Evolutionary conservation across 2,797 vertebrate species (phyloP).

Genomic region (Enteromius mattozi): DNA sequence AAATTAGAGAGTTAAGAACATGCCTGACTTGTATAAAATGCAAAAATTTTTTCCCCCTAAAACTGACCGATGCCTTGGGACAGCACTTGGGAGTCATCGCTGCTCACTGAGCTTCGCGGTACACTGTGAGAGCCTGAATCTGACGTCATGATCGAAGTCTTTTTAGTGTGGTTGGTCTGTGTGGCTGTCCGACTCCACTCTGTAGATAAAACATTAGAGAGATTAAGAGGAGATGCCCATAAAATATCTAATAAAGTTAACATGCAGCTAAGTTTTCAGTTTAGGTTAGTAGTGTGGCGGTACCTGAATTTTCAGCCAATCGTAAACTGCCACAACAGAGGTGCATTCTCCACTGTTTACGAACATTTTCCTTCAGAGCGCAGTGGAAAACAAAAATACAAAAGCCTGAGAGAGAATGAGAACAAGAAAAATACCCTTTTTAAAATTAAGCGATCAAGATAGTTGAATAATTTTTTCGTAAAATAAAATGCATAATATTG

Average conservation of each 20-base stretch:
- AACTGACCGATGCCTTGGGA: conserved; percentile 74
- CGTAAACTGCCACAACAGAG: conserved; percentile 91
- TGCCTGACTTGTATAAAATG: background rate
- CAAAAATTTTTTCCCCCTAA: background rate
- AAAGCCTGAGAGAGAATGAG: conserved; percentile 79
- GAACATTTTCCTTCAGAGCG: conserved; percentile 90
- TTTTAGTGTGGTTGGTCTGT: conserved; percentile 82
- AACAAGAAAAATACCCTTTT: background rate
- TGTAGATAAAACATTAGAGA: conserved; percentile 61
- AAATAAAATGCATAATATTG: background rate
- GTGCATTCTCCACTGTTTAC: conserved; percentile 89
- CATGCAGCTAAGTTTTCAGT: background rate
- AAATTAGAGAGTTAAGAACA: background rate
- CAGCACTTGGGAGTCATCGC: conserved; percentile 74
- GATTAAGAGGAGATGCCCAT: background rate
- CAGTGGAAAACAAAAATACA: conserved; percentile 96
- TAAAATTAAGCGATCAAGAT: background rate
- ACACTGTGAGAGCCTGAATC: conserved; percentile 76
- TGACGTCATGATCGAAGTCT: conserved; percentile 74
- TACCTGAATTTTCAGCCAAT: conserved; percentile 91
- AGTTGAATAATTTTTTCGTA: background rate
- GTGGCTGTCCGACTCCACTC: conserved; percentile 93
- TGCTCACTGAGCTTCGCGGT: conserved; percentile 82
- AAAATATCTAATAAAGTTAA: background rate
- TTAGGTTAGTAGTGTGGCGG: background rate